Percentiles rank a stretch among this genome's conserved stretches.
phyloP scores from a whole-genome alignment of 2,113 vertebrate species.

The Phrynocephalus versicolor region DNA sequence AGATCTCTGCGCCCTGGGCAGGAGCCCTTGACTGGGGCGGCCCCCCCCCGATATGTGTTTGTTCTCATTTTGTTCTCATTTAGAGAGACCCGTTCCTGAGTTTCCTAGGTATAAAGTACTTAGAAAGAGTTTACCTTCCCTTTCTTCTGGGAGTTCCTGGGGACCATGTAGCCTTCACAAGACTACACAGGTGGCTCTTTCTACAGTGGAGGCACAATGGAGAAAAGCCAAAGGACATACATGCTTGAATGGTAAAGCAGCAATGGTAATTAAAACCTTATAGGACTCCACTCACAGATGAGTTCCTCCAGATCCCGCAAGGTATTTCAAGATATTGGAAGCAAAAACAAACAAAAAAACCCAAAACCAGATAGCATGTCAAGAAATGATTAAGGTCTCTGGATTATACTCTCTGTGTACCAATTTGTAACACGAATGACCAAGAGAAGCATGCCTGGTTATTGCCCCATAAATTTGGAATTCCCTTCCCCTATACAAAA shows the following conservation, averaged over 20 bases:
- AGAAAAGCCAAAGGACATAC: background rate
- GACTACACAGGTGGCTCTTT: too few species aligned
- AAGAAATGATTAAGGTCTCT: background rate
- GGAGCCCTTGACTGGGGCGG: too few species aligned
- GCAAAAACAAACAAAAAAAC: too few species aligned
- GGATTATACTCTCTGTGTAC: background rate
- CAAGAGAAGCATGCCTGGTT: background rate
- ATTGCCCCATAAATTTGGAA: background rate
- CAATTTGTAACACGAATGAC: background rate
- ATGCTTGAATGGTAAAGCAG: background rate
- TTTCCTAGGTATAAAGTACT: too few species aligned
- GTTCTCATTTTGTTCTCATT: too few species aligned
- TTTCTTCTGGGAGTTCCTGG: too few species aligned
- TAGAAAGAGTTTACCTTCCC: too few species aligned
- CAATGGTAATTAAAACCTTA: background rate
- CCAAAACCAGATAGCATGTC: too few species aligned
- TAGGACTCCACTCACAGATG: background rate
- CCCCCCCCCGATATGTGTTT: too few species aligned
- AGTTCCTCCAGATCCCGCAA: background rate
- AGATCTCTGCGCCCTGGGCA: too few species aligned
- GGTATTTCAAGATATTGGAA: constrained; percentile 5
- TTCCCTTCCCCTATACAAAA: background rate
- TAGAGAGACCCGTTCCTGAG: too few species aligned
- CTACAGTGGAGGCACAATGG: background rate
- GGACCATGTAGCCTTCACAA: too few species aligned